A percentile compares a stretch with the other conserved stretches of the same genome.
phyloP scores from a whole-genome alignment of 2,888 invertebrate species.

The Cepaea hortensis region DNA sequence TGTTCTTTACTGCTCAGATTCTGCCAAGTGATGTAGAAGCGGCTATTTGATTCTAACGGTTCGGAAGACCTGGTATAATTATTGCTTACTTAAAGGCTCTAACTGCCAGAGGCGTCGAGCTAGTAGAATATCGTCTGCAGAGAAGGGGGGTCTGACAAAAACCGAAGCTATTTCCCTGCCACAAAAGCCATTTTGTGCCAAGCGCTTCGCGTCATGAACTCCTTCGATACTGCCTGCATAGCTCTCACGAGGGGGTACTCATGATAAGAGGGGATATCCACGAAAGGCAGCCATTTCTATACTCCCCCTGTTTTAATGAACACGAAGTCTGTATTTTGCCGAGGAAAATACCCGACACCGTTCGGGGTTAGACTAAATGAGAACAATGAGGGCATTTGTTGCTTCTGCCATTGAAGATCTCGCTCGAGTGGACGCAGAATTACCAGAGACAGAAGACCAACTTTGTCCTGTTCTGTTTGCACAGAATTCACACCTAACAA shows the following conservation, averaged over 20 bases:
- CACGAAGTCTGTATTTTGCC: slow-evolving; percentile 13
- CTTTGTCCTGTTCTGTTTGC: slow-evolving; percentile 24
- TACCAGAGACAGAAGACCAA: neutral
- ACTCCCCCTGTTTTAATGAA: slow-evolving; percentile 32
- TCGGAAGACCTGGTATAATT: slow-evolving; percentile 13
- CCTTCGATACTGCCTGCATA: neutral
- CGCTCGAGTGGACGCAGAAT: slow-evolving; percentile 13
- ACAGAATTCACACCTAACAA: slow-evolving; percentile 7
- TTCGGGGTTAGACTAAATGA: neutral
- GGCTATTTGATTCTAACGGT: slow-evolving; percentile 2
- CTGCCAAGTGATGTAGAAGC: slow-evolving; percentile 25
- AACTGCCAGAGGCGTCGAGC: slow-evolving; percentile 1
- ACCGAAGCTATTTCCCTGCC: neutral
- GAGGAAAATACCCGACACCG: slow-evolving; percentile 18
- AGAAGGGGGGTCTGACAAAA: neutral
- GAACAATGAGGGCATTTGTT: slow-evolving; percentile 22
- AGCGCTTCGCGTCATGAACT: slow-evolving; percentile 8
- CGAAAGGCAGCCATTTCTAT: slow-evolving; percentile 3
- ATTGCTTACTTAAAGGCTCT: slow-evolving; percentile 21
- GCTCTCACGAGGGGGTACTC: slow-evolving; percentile 10
- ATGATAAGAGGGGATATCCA: slow-evolving; percentile 3
- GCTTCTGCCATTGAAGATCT: slow-evolving; percentile 14
- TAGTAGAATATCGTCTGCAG: neutral
- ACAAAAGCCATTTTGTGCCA: slow-evolving; percentile 28
- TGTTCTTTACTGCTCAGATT: neutral